Evolutionary conservation across 2,888 invertebrate genomes (phyloP).

Genomic region (Chloromyia formosa): DNA sequence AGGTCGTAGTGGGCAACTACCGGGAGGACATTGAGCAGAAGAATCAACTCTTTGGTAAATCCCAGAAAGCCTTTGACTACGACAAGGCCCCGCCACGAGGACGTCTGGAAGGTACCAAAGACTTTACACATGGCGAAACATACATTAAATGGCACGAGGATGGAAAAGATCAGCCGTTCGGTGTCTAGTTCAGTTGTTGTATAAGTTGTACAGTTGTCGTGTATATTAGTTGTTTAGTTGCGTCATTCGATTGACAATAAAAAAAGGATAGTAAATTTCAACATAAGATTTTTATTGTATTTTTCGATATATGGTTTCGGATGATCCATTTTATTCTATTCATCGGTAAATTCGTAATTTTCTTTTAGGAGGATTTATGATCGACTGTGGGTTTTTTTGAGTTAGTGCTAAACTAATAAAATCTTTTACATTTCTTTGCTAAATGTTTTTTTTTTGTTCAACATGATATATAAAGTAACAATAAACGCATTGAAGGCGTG

Average conservation of each 20-base stretch:
- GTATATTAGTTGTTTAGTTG: constrained; percentile 3
- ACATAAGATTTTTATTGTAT: not conserved
- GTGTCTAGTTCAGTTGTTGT: constrained; percentile 64
- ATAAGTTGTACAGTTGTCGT: constrained; percentile 5
- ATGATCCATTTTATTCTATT: constrained; percentile 4
- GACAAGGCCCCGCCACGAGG: constrained; percentile 81
- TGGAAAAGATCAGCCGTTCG: constrained; percentile 77
- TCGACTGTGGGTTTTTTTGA: not conserved
- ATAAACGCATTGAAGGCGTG: not conserved
- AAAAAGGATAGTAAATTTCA: not conserved
- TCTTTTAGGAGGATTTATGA: not conserved
- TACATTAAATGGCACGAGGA: constrained; percentile 83
- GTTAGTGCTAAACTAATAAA: not conserved
- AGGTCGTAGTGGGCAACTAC: constrained; percentile 76
- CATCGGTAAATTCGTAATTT: not conserved
- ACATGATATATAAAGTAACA: constrained; percentile 18
- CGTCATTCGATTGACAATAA: not conserved
- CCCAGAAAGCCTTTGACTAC: constrained; percentile 76
- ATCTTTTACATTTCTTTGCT: constrained; percentile 7
- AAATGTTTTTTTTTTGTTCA: constrained; percentile 23
- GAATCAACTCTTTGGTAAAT: constrained; percentile 75
- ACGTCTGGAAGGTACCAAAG: constrained; percentile 82
- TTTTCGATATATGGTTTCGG: constrained; percentile 11
- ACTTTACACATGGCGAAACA: constrained; percentile 80
- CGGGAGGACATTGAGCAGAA: constrained; percentile 78